Evolutionary conservation across 2,797 vertebrate species (phyloP), one percentile per base, ranked within the genome.

Genomic region (Naso thynnoides): DNA sequence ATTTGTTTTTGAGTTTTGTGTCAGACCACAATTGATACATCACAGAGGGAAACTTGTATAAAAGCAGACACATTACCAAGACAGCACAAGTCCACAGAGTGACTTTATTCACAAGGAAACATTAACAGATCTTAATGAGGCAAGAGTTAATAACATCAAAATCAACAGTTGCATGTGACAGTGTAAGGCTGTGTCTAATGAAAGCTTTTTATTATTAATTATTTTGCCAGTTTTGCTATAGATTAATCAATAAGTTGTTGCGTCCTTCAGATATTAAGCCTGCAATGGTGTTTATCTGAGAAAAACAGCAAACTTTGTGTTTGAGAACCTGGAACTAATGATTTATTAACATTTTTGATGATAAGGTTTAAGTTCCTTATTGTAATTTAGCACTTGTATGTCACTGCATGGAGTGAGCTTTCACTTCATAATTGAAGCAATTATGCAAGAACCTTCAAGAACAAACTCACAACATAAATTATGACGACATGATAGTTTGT

Each of bases 1-100:
- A 26, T 47, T 27, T 57, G 3, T 53, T 71, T 0, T 15, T 47
- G 39, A 14, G 10, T 31, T 81, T 76, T 13, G n/a, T 50, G 15
- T 27, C n/a, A 49, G 36, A 24, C 6, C 11, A 39, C 31, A 13
- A 39, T 66, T 1, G 36, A 11, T 41, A 42, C 31, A 8, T 52
- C 24, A 18, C 24, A 47, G 21, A 74, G 49, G 18, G 36, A 41
- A 23, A 63, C 4, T 1, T 54, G 24, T 33, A 2, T 41, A 23
- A 16, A 44, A 38, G 36, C 13, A 42, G 3, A 60, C 33, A 21
- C 53, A 57, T 44, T 19, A 23, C 9, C n/a, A 58, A n/a, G 21
- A 53, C 3, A 31, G 27, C 27, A 21, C 19, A 33, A 23, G 29
- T 53, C 26, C 11, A 49, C 27, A 57, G 47, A 9, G 9, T 33